Evolutionary conservation across 2,113 vertebrate genomes (phyloP), one percentile per base, ranked within the genome.

Genomic region (Holacanthus passer): DNA sequence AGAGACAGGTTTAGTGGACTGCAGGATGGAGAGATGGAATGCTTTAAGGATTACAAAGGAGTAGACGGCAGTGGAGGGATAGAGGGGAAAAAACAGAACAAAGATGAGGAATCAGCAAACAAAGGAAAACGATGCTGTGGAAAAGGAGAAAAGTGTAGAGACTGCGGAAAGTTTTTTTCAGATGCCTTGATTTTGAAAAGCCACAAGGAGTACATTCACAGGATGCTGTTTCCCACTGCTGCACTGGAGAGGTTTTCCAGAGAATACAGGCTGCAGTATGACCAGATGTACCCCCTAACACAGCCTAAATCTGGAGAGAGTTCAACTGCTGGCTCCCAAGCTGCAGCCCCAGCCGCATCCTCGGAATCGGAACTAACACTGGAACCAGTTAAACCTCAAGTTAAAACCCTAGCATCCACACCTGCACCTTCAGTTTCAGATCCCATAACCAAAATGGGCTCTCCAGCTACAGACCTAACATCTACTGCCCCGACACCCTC

Each of bases 141-240:
- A 68, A 96, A 94, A 85, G 95, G 97, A 1, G 96, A 97, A 84
- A 90, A 91, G 87, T 99, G 98, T 78, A 73, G 63, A 73, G 91
- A 94, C 0, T 99, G 98, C 0, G 96, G 97, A 77, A 99, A 99
- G 92, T 87, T 97, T 39, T 99, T 99, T 77, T 99, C 98, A 65
- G 98, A 99, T 87, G 94, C 97, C 79, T 94, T 99, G 91, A 98
- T 99, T 86, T 94, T 99, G 75, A 99, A 99, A 95, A 99, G 96
- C 92, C 98, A 99, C 91, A 96, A 98, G 59, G 98, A 99, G 85
- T 98, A 99, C 0, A 96, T 99, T 75, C 98, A 99, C 83, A 96
- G 96, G 84, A 96, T 95, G 56, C 95, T 98, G 82, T 97, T 99
- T 53, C 97, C 98, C 65, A 97, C 99, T 43, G 95, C 96, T 77